Conservation (phyloP, 2,797 vertebrate species). For the Syncerus caffer region DNA sequence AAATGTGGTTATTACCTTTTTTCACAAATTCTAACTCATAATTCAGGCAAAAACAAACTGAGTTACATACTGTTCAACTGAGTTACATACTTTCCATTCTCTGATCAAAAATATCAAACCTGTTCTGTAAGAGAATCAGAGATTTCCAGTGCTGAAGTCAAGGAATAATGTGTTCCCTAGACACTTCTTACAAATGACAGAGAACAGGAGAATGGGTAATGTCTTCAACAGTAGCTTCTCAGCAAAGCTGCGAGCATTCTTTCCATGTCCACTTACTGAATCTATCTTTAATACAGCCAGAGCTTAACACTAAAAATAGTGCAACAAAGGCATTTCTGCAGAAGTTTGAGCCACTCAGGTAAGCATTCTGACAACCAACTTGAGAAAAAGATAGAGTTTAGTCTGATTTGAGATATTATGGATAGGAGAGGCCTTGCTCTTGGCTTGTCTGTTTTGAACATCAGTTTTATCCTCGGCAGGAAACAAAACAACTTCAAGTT, state of each 20-base stretch:
- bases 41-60: neutral
- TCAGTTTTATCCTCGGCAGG: neutral
- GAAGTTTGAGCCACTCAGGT: neutral
- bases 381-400: neutral
- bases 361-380: slow-evolving; percentile 29
- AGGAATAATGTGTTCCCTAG: neutral
- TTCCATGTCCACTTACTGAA: neutral
- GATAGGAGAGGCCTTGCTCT: neutral
- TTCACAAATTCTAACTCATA: neutral
- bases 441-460: neutral
- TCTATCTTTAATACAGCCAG: neutral
- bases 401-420: neutral
- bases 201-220: neutral
- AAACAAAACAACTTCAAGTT: neutral
- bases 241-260: neutral
- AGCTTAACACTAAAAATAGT: neutral
- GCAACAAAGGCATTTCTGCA: neutral
- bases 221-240: neutral
- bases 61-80: neutral
- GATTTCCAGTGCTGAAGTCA: neutral
- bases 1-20: neutral
- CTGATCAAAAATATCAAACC: neutral
- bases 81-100: neutral
- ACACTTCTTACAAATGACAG: neutral
- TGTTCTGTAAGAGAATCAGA: neutral